These are phyloP conservation scores for Paraescarpia echinospica DNA, from an alignment of 1,140 invertebrate species.

Conservation along the genomic window DNA sequence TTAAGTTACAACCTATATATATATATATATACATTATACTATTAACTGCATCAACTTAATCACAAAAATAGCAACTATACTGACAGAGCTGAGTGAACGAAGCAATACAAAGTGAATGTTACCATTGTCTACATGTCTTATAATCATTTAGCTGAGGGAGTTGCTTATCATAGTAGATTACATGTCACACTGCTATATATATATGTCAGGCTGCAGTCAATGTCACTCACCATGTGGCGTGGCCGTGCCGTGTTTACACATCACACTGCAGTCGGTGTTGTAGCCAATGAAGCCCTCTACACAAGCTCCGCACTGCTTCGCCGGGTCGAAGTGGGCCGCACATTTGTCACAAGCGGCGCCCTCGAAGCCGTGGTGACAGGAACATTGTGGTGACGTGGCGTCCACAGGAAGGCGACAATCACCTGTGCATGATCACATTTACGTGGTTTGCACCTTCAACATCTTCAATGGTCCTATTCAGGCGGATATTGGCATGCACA, in stretches of 20 bases:
- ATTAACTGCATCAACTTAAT: too few species aligned
- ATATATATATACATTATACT: too few species aligned
- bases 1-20: too few species aligned
- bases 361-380: constrained; percentile 46
- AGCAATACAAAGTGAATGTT: too few species aligned
- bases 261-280: constrained; percentile 40
- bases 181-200: not conserved
- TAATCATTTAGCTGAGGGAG: too few species aligned
- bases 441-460: not conserved
- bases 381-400: constrained; percentile 37
- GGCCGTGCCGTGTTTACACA: constrained; percentile 46
- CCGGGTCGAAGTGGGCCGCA: constrained; percentile 36
- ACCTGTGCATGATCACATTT: constrained; percentile 33
- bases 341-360: constrained; percentile 39
- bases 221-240: constrained; percentile 29
- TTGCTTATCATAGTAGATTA: too few species aligned
- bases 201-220: not conserved
- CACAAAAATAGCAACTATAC: too few species aligned
- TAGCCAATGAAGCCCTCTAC: constrained; percentile 42
- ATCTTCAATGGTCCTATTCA: not conserved
- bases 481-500: too few species aligned
- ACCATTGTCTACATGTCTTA: too few species aligned
- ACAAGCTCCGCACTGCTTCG: constrained; percentile 39
- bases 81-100: too few species aligned
- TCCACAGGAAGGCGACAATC: constrained; percentile 35